Evolutionary conservation across 2,888 invertebrate species (phyloP).

Genomic region (Dioctria rufipes): DNA sequence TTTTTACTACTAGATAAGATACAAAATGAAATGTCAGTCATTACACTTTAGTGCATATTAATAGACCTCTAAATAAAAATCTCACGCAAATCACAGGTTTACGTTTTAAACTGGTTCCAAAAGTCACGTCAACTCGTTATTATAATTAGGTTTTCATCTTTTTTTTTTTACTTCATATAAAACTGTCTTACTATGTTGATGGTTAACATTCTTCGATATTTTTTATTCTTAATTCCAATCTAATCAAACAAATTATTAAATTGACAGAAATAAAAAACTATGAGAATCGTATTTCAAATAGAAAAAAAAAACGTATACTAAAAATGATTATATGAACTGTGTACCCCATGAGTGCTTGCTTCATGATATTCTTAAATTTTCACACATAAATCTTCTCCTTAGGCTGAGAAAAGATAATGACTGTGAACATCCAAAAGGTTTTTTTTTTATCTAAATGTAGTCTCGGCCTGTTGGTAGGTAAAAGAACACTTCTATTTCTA

Average conservation of each 20-base stretch:
- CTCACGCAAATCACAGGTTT: conserved; percentile 41
- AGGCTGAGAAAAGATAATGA: conserved; percentile 31
- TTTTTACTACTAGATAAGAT: background rate
- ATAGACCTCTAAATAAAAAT: conserved; percentile 5
- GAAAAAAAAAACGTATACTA: too few species aligned
- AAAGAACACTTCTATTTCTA: conserved; percentile 19
- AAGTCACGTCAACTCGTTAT: too few species aligned
- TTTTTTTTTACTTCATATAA: too few species aligned
- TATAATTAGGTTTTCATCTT: too few species aligned
- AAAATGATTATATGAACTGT: too few species aligned
- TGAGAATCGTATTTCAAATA: too few species aligned
- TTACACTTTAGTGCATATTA: conserved; percentile 12
- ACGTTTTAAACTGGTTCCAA: conserved; percentile 23
- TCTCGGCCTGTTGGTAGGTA: conserved; percentile 12
- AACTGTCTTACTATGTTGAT: too few species aligned
- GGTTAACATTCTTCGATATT: conserved; percentile 15
- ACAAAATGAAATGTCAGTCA: conserved; percentile 10
- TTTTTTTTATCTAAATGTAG: conserved; percentile 30
- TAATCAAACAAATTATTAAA: too few species aligned
- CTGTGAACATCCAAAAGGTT: conserved; percentile 33
- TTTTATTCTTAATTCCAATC: background rate
- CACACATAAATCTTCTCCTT: conserved; percentile 43
- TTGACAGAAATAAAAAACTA: too few species aligned
- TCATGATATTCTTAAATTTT: conserved; percentile 25
- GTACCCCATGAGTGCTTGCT: too few species aligned